phyloP scores from a whole-genome alignment of 2,888 invertebrate species.

The Agelastica alni region DNA sequence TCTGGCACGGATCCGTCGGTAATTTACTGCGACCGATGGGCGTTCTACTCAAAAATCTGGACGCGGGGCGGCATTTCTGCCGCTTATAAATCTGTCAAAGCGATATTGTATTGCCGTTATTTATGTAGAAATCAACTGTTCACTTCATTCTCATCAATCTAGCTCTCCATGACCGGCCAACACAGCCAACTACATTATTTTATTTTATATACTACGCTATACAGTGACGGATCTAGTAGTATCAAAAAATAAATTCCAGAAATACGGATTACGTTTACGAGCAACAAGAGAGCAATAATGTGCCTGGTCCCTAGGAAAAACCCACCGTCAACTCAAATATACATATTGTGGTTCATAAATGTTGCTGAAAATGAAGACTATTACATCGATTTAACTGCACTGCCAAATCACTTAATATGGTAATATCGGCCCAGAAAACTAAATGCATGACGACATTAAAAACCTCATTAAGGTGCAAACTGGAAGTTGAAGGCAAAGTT shows the following conservation, averaged over 20 bases:
- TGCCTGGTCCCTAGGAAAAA: too few relatives aligned
- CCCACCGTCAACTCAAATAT: too few relatives aligned
- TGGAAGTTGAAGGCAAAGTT: too few relatives aligned
- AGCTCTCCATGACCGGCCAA: conserved; percentile 41
- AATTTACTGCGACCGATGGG: conserved; percentile 53
- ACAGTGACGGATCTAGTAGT: conserved; percentile 1
- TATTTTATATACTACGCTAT: conserved; percentile 13
- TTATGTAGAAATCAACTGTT: conserved; percentile 58
- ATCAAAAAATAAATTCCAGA: neutral
- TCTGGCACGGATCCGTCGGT: conserved; percentile 45
- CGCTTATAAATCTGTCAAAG: conserved; percentile 57
- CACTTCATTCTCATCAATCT: conserved; percentile 57
- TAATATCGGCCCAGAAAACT: too few relatives aligned
- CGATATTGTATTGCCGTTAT: conserved; percentile 58
- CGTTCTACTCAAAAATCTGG: conserved; percentile 54
- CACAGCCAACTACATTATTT: conserved; percentile 29
- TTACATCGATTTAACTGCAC: too few relatives aligned
- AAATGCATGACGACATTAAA: too few relatives aligned
- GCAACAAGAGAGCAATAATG: too few relatives aligned
- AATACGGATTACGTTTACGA: neutral
- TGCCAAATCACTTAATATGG: too few relatives aligned
- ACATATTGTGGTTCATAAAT: too few relatives aligned
- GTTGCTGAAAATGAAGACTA: too few relatives aligned
- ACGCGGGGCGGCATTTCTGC: conserved; percentile 54
- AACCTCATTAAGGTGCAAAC: too few relatives aligned